Conservation (phyloP, 2,113 vertebrate genomes). For the Semnornis frantzii region DNA sequence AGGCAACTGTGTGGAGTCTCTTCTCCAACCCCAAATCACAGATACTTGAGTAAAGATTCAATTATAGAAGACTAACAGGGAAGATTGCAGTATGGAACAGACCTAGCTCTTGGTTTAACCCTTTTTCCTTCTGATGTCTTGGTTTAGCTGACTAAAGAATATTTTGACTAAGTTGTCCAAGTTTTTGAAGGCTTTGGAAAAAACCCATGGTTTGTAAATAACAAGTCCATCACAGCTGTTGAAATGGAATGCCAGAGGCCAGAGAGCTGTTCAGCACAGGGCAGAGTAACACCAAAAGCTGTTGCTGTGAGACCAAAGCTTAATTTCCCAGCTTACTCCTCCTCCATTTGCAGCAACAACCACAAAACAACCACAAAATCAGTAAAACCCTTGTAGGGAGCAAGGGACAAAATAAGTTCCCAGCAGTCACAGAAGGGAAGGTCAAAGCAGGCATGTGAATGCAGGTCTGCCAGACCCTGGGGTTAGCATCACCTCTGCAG, state of each 20-base stretch:
- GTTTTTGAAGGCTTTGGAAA: background rate
- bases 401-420: background rate
- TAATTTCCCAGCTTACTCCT: background rate
- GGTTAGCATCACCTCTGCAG: background rate
- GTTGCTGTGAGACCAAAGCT: background rate
- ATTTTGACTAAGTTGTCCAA: background rate
- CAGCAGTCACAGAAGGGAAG: background rate
- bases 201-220: background rate
- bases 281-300: background rate
- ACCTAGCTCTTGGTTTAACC: background rate
- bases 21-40: background rate
- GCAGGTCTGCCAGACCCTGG: background rate
- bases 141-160: background rate
- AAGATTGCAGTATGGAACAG: background rate
- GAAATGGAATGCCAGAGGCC: background rate
- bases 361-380: background rate
- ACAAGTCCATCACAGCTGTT: background rate
- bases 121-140: background rate
- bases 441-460: background rate
- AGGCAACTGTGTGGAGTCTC: background rate
- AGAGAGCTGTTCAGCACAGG: background rate
- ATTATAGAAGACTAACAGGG: background rate
- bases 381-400: background rate
- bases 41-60: background rate
- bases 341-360: background rate